phyloP scores from a whole-genome alignment of 2,888 invertebrate genomes.

The Eupsilia transversa region DNA sequence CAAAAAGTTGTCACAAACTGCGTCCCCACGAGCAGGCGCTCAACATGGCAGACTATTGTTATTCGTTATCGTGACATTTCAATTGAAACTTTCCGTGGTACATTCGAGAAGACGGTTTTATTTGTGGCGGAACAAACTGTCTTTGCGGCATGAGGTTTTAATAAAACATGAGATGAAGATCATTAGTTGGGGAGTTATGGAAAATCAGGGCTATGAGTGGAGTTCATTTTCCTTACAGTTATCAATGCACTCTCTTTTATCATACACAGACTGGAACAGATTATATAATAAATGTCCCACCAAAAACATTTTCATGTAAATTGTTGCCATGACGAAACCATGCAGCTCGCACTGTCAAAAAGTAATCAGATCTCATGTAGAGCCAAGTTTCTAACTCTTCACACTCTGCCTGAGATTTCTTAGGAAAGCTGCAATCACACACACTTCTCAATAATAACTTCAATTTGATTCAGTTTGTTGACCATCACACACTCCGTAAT shows the following conservation, averaged over 20 bases:
- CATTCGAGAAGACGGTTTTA: constrained; percentile 61
- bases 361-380: no score
- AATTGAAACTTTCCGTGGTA: constrained; percentile 74
- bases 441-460: no score
- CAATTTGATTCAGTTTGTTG: no score
- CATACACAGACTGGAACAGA: no score
- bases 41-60: constrained; percentile 66
- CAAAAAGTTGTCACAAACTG: constrained; percentile 56
- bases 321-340: no score
- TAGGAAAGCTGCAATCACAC: no score
- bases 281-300: no score
- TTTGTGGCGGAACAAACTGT: constrained; percentile 56
- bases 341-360: no score
- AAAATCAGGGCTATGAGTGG: constrained; percentile 6
- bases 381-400: no score
- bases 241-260: no score
- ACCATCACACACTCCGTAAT: neutral
- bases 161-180: constrained; percentile 61
- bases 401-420: no score
- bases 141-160: constrained; percentile 52
- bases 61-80: constrained; percentile 76
- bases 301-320: no score
- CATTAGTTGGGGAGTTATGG: constrained; percentile 43
- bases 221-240: neutral
- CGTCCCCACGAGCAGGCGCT: constrained; percentile 41